These are phyloP conservation scores for Torymus tubicola DNA, from an alignment of 2,888 invertebrate species.

Conservation along the genomic window DNA sequence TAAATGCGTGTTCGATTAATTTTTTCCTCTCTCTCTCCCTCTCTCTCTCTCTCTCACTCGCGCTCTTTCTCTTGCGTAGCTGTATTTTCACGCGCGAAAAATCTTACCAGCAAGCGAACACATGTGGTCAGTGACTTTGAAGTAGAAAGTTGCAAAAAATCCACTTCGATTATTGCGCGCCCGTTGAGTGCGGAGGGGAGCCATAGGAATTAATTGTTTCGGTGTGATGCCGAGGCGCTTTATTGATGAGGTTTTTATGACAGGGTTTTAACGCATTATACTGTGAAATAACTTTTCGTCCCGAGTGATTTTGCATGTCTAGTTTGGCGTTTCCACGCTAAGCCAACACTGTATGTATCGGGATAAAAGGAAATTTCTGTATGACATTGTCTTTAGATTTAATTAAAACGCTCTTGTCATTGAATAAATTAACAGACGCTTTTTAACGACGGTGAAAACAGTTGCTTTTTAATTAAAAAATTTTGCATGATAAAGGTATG, in stretches of 20 bases:
- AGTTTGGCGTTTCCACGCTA: neutral
- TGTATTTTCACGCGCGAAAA: constrained; percentile 12
- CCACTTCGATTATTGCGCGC: neutral
- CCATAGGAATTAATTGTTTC: constrained; percentile 11
- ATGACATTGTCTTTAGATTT: neutral
- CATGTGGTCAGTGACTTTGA: constrained; percentile 16
- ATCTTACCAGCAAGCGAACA: neutral
- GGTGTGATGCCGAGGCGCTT: constrained; percentile 9
- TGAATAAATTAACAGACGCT: neutral
- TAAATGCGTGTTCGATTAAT: constrained; percentile 42
- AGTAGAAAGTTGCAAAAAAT: constrained; percentile 35
- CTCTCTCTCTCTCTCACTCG: neutral
- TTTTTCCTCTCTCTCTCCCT: constrained; percentile 12
- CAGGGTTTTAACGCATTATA: neutral
- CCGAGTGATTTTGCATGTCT: neutral
- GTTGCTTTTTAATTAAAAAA: neutral
- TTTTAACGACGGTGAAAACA: neutral
- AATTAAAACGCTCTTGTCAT: neutral
- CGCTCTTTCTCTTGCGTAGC: neutral
- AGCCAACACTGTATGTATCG: too few species aligned
- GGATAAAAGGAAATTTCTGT: neutral
- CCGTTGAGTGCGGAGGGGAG: too few species aligned
- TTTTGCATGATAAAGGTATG: too few species aligned
- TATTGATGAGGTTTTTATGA: constrained; percentile 19
- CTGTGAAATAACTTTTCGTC: constrained; percentile 9